A percentile compares a stretch with the other conserved stretches of the same genome.
Conservation (phyloP, 2,888 invertebrate species). For the Philonicus albiceps region DNA sequence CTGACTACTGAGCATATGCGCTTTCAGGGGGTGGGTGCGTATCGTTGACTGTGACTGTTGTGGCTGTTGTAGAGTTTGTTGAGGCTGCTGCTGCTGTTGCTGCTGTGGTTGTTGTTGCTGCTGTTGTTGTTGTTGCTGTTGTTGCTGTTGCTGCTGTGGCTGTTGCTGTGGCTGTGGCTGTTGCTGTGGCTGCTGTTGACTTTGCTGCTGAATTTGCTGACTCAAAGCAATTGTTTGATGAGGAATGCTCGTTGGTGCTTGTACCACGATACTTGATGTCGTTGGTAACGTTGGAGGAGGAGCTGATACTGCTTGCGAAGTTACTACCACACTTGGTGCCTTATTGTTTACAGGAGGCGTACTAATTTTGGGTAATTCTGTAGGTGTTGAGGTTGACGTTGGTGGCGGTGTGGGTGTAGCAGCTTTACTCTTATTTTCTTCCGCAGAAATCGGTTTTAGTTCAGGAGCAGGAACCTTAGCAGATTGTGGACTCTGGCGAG, state of each 20-base stretch:
- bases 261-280: neutral
- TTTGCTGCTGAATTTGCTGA: slow-evolving; percentile 24
- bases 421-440: slow-evolving; percentile 15
- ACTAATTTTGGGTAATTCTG: slow-evolving; percentile 43
- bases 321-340: slow-evolving; percentile 32
- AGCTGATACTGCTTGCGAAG: neutral
- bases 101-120: slow-evolving; percentile 42
- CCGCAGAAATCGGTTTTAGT: neutral
- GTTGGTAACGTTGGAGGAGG: neutral
- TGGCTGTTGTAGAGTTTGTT: neutral
- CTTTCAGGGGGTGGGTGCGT: slow-evolving; percentile 68
- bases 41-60: slow-evolving; percentile 55
- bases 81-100: neutral
- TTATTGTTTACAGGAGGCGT: neutral
- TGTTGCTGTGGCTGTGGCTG: neutral
- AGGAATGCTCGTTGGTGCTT: slow-evolving; percentile 50
- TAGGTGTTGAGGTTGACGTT: neutral
- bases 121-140: slow-evolving; percentile 50
- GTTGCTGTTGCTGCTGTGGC: slow-evolving; percentile 27
- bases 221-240: slow-evolving; percentile 48
- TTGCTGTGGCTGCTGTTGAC: neutral
- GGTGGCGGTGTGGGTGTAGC: slow-evolving; percentile 25
- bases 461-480: slow-evolving; percentile 7
- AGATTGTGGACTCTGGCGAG: neutral
- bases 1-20: slow-evolving; percentile 69